Evolutionary conservation across 2,113 vertebrate genomes (phyloP).

Genomic region (Camelus bactrianus): DNA sequence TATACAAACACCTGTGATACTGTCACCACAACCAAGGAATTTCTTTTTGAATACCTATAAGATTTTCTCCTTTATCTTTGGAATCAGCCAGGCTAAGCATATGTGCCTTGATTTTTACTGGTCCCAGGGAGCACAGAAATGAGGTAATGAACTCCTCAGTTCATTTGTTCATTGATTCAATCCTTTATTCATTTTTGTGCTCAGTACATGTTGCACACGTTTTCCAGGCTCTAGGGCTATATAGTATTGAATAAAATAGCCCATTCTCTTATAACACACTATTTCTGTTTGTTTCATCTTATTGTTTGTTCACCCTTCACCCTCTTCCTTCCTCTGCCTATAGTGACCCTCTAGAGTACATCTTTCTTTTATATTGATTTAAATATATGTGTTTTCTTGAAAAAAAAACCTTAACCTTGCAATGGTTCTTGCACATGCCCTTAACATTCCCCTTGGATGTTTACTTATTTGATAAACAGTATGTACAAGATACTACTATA

Average conservation of each 20-base stretch:
- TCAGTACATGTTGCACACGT: not conserved
- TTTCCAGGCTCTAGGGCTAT: not conserved
- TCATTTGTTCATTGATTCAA: not conserved
- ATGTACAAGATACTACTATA: not conserved
- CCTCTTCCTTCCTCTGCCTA: not conserved
- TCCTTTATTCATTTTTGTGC: not conserved
- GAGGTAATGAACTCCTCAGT: not conserved
- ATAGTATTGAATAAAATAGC: not conserved
- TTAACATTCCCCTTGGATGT: not conserved
- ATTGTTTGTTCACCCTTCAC: not conserved
- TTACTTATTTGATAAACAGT: not conserved
- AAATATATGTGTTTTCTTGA: not conserved
- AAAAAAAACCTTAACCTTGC: not conserved
- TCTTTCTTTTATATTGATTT: not conserved
- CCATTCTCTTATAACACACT: not conserved
- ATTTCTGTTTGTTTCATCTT: not conserved
- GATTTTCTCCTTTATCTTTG: not conserved
- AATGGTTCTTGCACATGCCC: not conserved
- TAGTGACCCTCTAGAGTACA: not conserved
- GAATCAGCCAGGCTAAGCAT: not conserved
- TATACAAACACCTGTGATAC: not conserved
- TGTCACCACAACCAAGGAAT: not conserved
- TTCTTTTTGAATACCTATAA: not conserved
- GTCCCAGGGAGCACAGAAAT: not conserved
- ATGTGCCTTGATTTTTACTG: not conserved